Evolutionary conservation across 2,888 invertebrate genomes (phyloP), one percentile per base, ranked within the genome.

Genomic region (Crepidodera aurea): DNA sequence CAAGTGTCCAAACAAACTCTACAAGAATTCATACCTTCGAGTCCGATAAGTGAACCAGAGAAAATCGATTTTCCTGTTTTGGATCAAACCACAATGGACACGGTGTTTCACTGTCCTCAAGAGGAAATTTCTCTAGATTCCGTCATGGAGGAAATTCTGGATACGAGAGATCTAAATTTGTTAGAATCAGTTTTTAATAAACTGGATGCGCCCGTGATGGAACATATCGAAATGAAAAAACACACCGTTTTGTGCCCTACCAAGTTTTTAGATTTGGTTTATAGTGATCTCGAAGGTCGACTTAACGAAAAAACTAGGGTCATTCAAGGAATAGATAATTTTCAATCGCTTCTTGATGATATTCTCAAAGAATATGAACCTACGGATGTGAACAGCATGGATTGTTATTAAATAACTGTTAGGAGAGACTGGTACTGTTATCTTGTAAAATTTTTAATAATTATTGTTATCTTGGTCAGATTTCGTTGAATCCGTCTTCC

Each of bases 301-400:
- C 80, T 90, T 0, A 83, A 84, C 12, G 84, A 88, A 58, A 88
- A 87, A 68, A 84, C 81, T 50, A 84, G 86, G 51, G 92, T 92
- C 91, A 82, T 89, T 32, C 84, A 87, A 19, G 86, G 87, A 44
- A 86, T 88, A n/a, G 88, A 87, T 69, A 85, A 85, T 71, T 83
- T 92, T 12, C 84, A 86, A 1, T 91, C 91, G 0, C 82, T 92
- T 2, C 78, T 93, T 1, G 91, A 92, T 72, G 92, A 93, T 77
- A 89, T 92, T 65, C 77, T 91, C 16, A 85, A 86, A 7, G 83
- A 87, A 54, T 86, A 88, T 70, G 83, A 86, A 67, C 74, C 79
- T 0, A 84, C 86, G 61, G 85, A 87, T 64, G 80, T 85, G 0
- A 89, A 89, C 72, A 82, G 83, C 22, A 84, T 90, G 83, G 91